Base-by-base conservation (phyloP, 2,888 invertebrate genomes). In the Branchellion lobata region DNA sequence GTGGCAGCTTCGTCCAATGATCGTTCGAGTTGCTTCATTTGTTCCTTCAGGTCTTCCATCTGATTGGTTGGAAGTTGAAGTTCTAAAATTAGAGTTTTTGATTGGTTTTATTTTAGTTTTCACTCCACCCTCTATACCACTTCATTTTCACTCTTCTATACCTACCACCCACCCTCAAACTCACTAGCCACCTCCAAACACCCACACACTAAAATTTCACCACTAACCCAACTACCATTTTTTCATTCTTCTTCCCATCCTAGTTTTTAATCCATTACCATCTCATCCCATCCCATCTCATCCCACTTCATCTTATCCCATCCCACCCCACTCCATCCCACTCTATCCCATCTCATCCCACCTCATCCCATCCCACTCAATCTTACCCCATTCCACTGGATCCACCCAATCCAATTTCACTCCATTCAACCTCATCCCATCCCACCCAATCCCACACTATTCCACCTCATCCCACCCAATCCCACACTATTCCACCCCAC, bases 1-100 rank as follows among this genome's bases (percentile, higher is more conserved):
- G 73, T 82, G 21, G 85, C 85, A 74, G 85, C 84, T 18, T 85
- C 85, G 0, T 82, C 81, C 5, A 86, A 80, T 73, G 84, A 83
- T 51, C 83, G 84, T 75, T 84, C 84, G 21, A 86, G 81, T 2
- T 84, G 84, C 3, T 83, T 83, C 2, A 85, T 81, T 33, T 81
- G 36, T 33, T 65, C 34, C 24, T 76, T 51, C 31, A 75, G 29
- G n/a, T 80, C 79, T 36, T 75, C 76, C 11, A 79, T 65, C 80
- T 81, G 53, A 27, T 31, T 36, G 27, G 27, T 36, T 33, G 34
- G 40, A 0, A 2, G 24, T 33, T 73, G 27, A 1, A 29, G n/a
- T n/a, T n/a, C n/a, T n/a, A n/a, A n/a, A n/a, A n/a, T n/a, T n/a
- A n/a, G n/a, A n/a, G n/a, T n/a, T n/a, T n/a, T n/a, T n/a, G n/a